phyloP scores from a whole-genome alignment of 1,140 invertebrate genomes.

The Potamilus streckersoni region DNA sequence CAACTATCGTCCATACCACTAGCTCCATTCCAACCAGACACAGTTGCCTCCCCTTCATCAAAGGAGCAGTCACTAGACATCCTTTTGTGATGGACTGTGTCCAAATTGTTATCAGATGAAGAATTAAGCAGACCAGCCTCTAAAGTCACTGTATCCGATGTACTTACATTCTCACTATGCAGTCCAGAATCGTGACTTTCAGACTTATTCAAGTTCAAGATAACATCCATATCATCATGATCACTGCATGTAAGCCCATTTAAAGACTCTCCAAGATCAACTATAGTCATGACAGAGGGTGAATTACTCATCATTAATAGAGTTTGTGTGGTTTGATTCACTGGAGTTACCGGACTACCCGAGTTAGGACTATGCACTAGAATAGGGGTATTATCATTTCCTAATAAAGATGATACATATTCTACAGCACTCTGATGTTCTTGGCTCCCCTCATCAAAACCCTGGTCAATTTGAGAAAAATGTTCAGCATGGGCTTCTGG shows the following conservation, averaged over 20 bases:
- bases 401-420: neutral
- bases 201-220: constrained; percentile 48
- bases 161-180: constrained; percentile 58
- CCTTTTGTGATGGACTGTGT: neutral
- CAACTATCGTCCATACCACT: no score
- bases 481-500: constrained; percentile 20
- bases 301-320: constrained; percentile 7
- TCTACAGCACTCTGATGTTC: constrained; percentile 5
- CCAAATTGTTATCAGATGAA: neutral
- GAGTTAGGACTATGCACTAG: constrained; percentile 33
- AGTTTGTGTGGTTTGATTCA: constrained; percentile 4
- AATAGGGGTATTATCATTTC: constrained; percentile 9
- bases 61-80: neutral
- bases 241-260: neutral
- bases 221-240: constrained; percentile 1
- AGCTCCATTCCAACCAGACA: no score
- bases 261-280: neutral
- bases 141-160: constrained; percentile 41
- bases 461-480: constrained; percentile 37
- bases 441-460: constrained; percentile 40
- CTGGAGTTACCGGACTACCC: constrained; percentile 46
- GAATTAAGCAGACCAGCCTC: constrained; percentile 4
- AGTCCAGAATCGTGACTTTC: constrained; percentile 61
- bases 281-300: constrained; percentile 14
- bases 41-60: neutral